Evolutionary conservation across 2,888 invertebrate species (phyloP), one percentile per base, ranked within the genome.

Genomic region (Catonia carolina): DNA sequence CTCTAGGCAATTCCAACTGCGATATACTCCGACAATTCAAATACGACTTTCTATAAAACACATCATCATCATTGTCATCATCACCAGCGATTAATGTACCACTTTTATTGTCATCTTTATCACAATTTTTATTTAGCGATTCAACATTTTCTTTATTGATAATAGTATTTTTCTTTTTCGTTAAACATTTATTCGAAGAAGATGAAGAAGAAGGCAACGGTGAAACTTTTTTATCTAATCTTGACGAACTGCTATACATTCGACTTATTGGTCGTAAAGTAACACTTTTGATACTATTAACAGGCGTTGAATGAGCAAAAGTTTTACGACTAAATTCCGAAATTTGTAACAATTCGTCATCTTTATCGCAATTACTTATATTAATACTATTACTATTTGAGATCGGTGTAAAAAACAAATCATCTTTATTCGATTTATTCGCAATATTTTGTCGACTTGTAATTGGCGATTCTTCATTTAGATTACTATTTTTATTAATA

Each of bases 241-340:
- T 39, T 10, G 50, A 54, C 17, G 58, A 58, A 27, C 58, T 58
- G 18, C 49, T 49, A 36, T 53, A 58, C 17, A 54, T 41, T 23
- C 50, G 49, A 20, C 54, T 58, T 4, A 58, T 48, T 18, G 58
- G 58, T 8, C 58, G 49, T n/a, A 58, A 45, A 15, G 36, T 45
- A 1, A 42, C 2, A 17, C 45, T 45, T 10, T 45, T 22, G 5
- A 27, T 1, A 45, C 20, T 45, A 45, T 27, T 45, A 2, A 45
- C 45, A 45, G 14, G 17, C 1, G 45, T 45, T 20, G 22, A 45
- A 4, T 22, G 27, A 27, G 14, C 22, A 27, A 27, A 17, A 22
- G 45, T 22, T 27, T 45, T 18, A 2, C 14, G 45, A 6, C 8
- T 8, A 27, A 27, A 27, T 6, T 27, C 8, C 4, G 27, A 27